Conservation (phyloP, 2,888 invertebrate species). For the Trachelus stipa region DNA sequence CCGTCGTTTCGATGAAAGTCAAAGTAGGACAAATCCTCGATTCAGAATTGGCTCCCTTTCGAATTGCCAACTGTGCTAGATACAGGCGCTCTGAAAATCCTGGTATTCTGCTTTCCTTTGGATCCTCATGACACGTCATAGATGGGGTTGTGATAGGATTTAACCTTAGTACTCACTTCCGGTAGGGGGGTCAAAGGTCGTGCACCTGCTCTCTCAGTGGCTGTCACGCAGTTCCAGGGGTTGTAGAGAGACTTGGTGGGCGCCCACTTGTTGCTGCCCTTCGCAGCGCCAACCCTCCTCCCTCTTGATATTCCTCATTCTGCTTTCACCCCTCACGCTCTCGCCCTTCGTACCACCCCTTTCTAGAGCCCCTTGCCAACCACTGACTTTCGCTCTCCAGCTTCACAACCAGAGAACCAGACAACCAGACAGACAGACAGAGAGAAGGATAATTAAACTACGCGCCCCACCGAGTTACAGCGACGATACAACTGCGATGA, state of each 20-base stretch:
- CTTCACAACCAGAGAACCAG: conserved; percentile 8
- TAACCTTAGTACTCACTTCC: conserved; percentile 39
- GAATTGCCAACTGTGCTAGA: background rate
- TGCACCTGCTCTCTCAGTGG: conserved; percentile 44
- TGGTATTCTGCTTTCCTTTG: background rate
- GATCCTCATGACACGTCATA: conserved; percentile 19
- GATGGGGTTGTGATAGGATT: conserved; percentile 37
- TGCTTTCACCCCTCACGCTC: conserved; percentile 17
- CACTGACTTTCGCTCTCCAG: conserved; percentile 17
- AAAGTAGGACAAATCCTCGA: background rate
- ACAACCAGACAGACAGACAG: conserved; percentile 22
- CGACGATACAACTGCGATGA: conserved; percentile 19
- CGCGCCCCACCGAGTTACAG: conserved; percentile 16
- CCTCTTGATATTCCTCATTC: conserved; percentile 15
- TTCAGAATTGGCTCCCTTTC: background rate
- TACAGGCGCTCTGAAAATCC: background rate
- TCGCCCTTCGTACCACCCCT: conserved; percentile 23
- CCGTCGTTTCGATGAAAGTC: background rate
- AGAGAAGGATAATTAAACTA: conserved; percentile 24
- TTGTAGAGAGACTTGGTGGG: conserved; percentile 34
- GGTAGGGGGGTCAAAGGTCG: conserved; percentile 51
- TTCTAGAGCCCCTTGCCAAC: conserved; percentile 22
- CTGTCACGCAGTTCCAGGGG: conserved; percentile 32
- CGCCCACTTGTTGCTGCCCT: conserved; percentile 60
- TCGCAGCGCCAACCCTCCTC: conserved; percentile 39